phyloP scores from a whole-genome alignment of 2,888 invertebrate species.

The Heliconius aoede region DNA sequence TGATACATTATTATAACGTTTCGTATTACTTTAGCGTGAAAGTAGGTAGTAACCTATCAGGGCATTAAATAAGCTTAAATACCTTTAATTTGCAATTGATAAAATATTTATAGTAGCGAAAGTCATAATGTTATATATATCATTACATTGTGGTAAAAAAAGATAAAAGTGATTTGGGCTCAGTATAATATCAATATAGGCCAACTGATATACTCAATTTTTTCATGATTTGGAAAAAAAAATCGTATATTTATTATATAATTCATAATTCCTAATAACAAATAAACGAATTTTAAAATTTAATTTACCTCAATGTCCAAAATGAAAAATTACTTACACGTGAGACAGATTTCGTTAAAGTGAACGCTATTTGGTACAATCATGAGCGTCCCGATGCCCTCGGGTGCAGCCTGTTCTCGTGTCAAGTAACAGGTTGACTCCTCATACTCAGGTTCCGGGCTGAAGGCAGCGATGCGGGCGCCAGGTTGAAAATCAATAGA shows the following conservation, averaged over 20 bases:
- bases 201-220: not conserved
- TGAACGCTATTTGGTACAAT: constrained; percentile 94
- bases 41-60: not conserved
- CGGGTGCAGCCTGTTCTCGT: constrained; percentile 92
- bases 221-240: too few species aligned
- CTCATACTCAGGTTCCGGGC: constrained; percentile 92
- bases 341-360: constrained; percentile 94
- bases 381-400: constrained; percentile 95
- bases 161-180: not conserved
- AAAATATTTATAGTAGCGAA: not conserved
- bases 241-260: too few species aligned
- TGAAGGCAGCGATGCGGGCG: constrained; percentile 91
- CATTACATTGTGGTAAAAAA: not conserved
- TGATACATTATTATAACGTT: constrained; percentile 18
- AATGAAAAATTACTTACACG: constrained; percentile 86
- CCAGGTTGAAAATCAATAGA: constrained; percentile 97
- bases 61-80: not conserved
- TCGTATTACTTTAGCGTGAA: constrained; percentile 20
- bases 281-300: not conserved
- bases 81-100: not conserved
- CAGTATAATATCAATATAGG: not conserved
- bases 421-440: constrained; percentile 94
- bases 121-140: not conserved
- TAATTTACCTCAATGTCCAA: not conserved
- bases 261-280: not conserved